Conservation (phyloP, 2,797 vertebrate genomes). For the Antennarius maculatus region DNA sequence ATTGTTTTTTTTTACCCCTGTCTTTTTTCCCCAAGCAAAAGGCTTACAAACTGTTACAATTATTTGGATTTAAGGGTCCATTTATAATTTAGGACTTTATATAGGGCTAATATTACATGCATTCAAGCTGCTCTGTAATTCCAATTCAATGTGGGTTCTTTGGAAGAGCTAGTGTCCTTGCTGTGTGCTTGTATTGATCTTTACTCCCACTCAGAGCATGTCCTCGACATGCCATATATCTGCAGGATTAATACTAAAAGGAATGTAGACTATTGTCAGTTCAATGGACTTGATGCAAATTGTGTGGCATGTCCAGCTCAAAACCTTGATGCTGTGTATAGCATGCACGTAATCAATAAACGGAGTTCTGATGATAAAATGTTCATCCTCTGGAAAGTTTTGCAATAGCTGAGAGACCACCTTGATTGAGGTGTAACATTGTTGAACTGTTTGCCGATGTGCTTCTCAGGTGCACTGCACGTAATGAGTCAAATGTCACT, state of each 20-base stretch:
- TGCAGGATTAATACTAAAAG: slow-evolving; percentile 27
- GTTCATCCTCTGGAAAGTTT: slow-evolving; percentile 13
- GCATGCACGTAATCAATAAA: slow-evolving; percentile 3
- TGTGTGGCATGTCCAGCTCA: not conserved
- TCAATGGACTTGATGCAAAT: slow-evolving; percentile 3
- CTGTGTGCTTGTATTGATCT: slow-evolving; percentile 54
- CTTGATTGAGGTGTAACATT: slow-evolving; percentile 9
- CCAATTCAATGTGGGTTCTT: slow-evolving; percentile 57
- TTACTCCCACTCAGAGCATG: slow-evolving; percentile 40
- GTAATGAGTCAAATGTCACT: slow-evolving; percentile 16
- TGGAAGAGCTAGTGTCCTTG: slow-evolving; percentile 50
- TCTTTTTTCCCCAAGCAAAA: not conserved
- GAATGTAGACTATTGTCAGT: slow-evolving; percentile 6
- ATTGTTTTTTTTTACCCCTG: not conserved
- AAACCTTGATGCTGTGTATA: slow-evolving; percentile 6
- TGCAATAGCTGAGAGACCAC: slow-evolving; percentile 21
- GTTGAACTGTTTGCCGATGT: slow-evolving; percentile 24
- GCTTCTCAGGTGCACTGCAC: slow-evolving; percentile 17
- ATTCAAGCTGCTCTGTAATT: slow-evolving; percentile 40
- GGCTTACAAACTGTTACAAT: not conserved
- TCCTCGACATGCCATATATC: slow-evolving; percentile 20
- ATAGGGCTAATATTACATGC: slow-evolving; percentile 19
- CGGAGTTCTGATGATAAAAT: slow-evolving; percentile 19
- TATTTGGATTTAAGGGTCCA: slow-evolving; percentile 11
- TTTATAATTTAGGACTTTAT: slow-evolving; percentile 9